Percentiles rank a stretch among this genome's conserved stretches.
Evolutionary conservation across 1,140 invertebrate species (phyloP).

Genomic region (Scaptodrosophila lebanonensis): DNA sequence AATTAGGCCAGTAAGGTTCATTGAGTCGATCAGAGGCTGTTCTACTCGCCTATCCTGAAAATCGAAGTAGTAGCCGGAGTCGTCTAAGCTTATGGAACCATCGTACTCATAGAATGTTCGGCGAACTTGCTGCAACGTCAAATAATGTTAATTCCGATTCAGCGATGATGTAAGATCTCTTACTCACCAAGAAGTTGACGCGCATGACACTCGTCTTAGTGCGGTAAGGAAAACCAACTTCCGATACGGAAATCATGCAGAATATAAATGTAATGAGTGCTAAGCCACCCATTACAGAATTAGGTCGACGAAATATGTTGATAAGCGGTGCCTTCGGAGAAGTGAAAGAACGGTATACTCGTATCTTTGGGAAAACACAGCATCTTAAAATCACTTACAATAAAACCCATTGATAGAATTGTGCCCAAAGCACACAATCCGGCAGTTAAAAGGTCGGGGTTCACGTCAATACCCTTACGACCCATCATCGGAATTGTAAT

Average conservation of each 20-base stretch:
- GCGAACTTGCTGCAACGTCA: conserved; percentile 79
- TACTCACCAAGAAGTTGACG: conserved; percentile 82
- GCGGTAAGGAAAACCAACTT: conserved; percentile 87
- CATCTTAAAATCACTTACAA: conserved; percentile 34
- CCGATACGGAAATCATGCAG: conserved; percentile 81
- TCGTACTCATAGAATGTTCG: conserved; percentile 80
- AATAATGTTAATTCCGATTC: too few species aligned
- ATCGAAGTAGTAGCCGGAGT: conserved; percentile 85
- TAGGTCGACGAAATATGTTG: conserved; percentile 50
- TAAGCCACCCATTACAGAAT: conserved; percentile 39
- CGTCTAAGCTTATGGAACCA: conserved; percentile 78
- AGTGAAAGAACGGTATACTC: too few species aligned
- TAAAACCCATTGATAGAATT: conserved; percentile 49
- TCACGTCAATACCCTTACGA: conserved; percentile 80
- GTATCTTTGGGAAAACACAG: background rate
- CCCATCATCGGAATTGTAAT: conserved; percentile 83
- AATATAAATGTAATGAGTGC: conserved; percentile 78
- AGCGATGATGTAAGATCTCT: background rate
- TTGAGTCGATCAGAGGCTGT: conserved; percentile 78
- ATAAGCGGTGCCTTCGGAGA: conserved; percentile 50
- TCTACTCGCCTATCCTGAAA: conserved; percentile 85
- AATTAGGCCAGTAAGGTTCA: conserved; percentile 79
- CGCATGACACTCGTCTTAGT: conserved; percentile 83
- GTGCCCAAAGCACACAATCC: conserved; percentile 77
- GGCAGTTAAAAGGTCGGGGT: conserved; percentile 81